A percentile compares a stretch with the other conserved stretches of the same genome.
phyloP scores from a whole-genome alignment of 2,888 invertebrate species.

The Dendrolimus pini region DNA sequence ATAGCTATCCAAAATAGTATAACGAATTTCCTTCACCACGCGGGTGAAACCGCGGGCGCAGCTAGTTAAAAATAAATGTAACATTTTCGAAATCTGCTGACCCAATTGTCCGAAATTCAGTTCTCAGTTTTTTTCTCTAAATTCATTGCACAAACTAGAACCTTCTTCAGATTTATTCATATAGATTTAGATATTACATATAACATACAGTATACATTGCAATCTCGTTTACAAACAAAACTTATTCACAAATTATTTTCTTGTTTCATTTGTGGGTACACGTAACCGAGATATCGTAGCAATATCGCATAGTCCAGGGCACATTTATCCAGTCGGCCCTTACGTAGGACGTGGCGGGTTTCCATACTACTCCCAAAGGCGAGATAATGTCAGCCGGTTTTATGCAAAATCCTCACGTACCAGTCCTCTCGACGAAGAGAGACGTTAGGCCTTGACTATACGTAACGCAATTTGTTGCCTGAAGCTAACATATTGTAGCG shows the following conservation, averaged over 20 bases:
- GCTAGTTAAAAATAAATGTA: too few species aligned
- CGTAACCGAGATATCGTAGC: neutral
- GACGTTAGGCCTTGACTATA: neutral
- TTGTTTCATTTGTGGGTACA: neutral
- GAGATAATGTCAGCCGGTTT: constrained; percentile 36
- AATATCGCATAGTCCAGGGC: neutral
- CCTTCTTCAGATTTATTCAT: too few species aligned
- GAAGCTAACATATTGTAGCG: neutral
- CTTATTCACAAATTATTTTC: neutral
- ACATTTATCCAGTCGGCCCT: constrained; percentile 7
- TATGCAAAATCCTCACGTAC: constrained; percentile 47
- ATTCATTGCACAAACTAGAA: too few species aligned
- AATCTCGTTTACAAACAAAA: neutral
- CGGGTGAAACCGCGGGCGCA: too few species aligned
- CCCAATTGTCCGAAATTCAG: too few species aligned
- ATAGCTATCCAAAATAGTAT: too few species aligned
- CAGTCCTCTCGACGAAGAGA: constrained; percentile 10
- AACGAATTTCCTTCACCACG: too few species aligned
- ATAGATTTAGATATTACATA: too few species aligned
- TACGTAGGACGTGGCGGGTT: constrained; percentile 30
- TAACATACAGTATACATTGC: too few species aligned
- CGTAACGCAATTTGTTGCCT: neutral
- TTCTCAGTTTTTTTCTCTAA: too few species aligned
- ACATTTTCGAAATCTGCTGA: too few species aligned
- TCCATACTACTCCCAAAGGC: constrained; percentile 37